Evolutionary conservation across 2,113 vertebrate genomes (phyloP), one percentile per base, ranked within the genome.

Genomic region (Axis porcinus): DNA sequence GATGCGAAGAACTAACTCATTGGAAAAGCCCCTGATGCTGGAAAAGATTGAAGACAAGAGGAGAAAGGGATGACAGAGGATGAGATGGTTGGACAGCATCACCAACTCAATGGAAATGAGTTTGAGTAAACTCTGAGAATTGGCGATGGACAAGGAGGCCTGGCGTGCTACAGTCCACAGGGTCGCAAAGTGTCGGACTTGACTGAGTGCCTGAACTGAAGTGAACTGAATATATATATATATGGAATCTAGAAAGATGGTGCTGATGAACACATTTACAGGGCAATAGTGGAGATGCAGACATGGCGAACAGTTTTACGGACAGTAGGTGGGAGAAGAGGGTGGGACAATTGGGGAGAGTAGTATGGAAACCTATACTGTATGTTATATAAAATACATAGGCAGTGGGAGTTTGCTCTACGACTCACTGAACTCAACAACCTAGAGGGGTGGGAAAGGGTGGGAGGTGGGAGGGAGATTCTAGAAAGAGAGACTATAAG

Each of bases 111-210:
- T 21, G n/a, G 64, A 36, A 4, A 36, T 36, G 4, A 70, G n/a
- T 21, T 19, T 70, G 64, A 70, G 33, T 21, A 36, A 36, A 70
- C 64, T 36, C 33, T 0, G 17, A 0, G 64, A 70, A 17, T 21
- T 70, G 17, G 64, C 0, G 0, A 21, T 36, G 64, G 16, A 36
- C 64, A 70, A 2, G 64, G 64, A 36, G 1, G n/a, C 64, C 64
- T 70, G 64, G 17, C 2, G 0, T 70, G 9, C 17, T 70, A 17
- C n/a, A 11, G n/a, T 70, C 8, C 17, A 36, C 21, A 10, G 9
- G 19, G 64, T 12, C 0, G 0, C 64, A 70, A 11, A 70, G 9
- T 11, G 2, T 70, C 0, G 0, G 64, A 70, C n/a, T 12, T 10
- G 17, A 70, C n/a, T 5, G 17, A 70, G 17, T 0, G 0, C 4